Evolutionary conservation across 1,140 invertebrate genomes (phyloP).

Genomic region (Hylaeus volcanicus): DNA sequence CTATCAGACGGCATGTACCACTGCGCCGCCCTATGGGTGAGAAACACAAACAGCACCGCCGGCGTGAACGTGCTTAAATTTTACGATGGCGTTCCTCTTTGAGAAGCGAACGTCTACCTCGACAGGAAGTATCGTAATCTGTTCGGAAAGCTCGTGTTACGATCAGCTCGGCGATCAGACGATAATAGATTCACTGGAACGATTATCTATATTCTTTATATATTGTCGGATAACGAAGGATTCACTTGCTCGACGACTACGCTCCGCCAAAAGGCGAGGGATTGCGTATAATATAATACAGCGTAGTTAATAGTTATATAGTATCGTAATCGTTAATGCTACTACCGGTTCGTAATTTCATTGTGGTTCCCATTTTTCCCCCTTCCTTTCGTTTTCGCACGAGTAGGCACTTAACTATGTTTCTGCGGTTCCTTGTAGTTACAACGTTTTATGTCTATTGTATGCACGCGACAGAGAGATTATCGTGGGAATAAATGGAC

Average conservation of each 20-base stretch:
- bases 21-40: too few relatives aligned
- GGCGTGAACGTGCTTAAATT: too few relatives aligned
- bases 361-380: conserved; percentile 48
- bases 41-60: too few relatives aligned
- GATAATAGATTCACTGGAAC: conserved; percentile 52
- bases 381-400: conserved; percentile 62
- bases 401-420: conserved; percentile 78
- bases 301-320: neutral
- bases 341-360: conserved; percentile 52
- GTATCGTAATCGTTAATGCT: conserved; percentile 38
- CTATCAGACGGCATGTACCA: too few relatives aligned
- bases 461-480: conserved; percentile 43
- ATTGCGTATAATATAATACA: conserved; percentile 23
- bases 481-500: neutral
- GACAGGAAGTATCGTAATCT: neutral
- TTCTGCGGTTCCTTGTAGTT: conserved; percentile 65
- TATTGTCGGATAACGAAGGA: conserved; percentile 63
- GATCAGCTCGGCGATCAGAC: conserved; percentile 5
- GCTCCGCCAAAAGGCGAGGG: conserved; percentile 54
- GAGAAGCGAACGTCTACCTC: neutral
- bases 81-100: too few relatives aligned
- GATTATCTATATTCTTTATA: conserved; percentile 56
- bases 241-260: conserved; percentile 56
- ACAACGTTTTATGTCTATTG: conserved; percentile 53
- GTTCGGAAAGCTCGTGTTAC: neutral